A percentile compares a stretch with the other conserved stretches of the same genome.
Evolutionary conservation across 2,797 vertebrate genomes (phyloP).

Genomic region (Menidia menidia): DNA sequence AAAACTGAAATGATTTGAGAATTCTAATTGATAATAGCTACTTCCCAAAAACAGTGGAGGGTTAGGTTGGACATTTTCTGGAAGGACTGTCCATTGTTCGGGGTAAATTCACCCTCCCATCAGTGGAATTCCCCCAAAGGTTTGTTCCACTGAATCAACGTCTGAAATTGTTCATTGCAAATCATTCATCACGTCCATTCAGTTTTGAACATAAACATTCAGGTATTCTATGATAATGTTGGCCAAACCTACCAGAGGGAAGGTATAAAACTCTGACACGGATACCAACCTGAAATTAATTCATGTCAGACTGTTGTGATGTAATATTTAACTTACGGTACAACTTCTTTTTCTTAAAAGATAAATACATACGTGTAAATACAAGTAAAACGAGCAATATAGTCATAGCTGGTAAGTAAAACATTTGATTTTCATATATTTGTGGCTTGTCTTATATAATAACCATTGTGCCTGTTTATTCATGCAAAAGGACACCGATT

Average conservation of each 20-base stretch:
- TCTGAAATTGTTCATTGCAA: conserved; percentile 15
- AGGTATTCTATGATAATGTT: conserved; percentile 61
- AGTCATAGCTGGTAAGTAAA: conserved; percentile 16
- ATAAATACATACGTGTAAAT: neutral
- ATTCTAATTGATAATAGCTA: no score
- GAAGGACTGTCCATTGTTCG: no score
- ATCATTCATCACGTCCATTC: conserved; percentile 56
- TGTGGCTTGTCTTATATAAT: neutral
- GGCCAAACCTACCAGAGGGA: neutral
- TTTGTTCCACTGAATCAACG: conserved; percentile 9
- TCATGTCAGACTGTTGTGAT: neutral
- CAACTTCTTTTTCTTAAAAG: neutral
- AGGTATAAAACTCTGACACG: conserved; percentile 55
- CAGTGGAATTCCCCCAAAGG: conserved; percentile 26
- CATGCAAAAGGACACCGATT: conserved; percentile 17
- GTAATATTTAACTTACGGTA: conserved; percentile 1
- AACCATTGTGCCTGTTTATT: neutral
- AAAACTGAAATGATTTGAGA: no score
- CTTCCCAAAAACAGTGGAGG: no score
- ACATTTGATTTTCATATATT: neutral
- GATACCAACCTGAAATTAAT: neutral
- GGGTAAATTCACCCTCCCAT: no score
- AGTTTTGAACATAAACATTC: conserved; percentile 62
- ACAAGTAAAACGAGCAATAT: no score
- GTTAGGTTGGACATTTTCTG: no score